Percentiles rank a stretch among this genome's conserved stretches.
Evolutionary conservation across 2,113 vertebrate genomes (phyloP).

Genomic region (Anser cygnoides): DNA sequence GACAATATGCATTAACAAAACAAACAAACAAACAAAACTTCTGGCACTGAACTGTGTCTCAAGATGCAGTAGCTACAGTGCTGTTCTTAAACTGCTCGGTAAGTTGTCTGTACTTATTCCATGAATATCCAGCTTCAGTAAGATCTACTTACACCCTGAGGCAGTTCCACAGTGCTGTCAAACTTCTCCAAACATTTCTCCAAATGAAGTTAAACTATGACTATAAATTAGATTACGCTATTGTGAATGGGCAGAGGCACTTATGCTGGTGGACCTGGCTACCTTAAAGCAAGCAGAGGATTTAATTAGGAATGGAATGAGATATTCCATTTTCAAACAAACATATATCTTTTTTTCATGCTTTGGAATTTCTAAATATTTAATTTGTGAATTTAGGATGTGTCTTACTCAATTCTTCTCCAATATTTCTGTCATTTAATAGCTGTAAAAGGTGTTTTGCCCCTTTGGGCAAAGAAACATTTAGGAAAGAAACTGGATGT

Average conservation of each 20-base stretch:
- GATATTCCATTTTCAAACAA: not conserved
- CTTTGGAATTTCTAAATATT: not conserved
- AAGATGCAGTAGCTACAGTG: not conserved
- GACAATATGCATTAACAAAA: not conserved
- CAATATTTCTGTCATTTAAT: not conserved
- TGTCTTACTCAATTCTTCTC: not conserved
- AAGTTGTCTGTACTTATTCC: not conserved
- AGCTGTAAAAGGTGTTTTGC: not conserved
- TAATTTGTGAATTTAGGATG: not conserved
- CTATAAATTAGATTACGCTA: not conserved
- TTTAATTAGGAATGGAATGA: not conserved
- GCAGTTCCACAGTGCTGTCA: not conserved
- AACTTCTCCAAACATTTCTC: not conserved
- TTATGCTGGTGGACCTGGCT: not conserved
- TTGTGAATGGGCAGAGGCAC: not conserved
- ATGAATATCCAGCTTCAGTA: not conserved
- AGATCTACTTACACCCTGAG: not conserved
- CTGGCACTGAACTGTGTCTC: not conserved
- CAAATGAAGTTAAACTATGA: not conserved
- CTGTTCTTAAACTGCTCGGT: not conserved
- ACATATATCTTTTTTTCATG: not conserved
- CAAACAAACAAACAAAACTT: not conserved
- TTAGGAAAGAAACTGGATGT: not conserved
- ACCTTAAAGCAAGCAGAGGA: not conserved
- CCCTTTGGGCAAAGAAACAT: not conserved